Conservation (phyloP, 2,797 vertebrate genomes). For the Artibeus lituratus region DNA sequence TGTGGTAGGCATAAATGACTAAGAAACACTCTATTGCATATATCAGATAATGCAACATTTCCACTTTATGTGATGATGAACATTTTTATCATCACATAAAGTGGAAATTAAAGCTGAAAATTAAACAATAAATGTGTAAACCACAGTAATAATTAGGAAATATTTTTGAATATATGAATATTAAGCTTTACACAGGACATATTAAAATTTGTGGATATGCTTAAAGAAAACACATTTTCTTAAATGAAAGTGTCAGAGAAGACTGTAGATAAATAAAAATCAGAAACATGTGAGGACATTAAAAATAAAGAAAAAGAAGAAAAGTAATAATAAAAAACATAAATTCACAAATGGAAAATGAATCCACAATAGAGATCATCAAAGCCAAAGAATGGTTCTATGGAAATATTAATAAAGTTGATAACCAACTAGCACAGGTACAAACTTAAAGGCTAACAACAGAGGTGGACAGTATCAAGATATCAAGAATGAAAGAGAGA, state of each 20-base stretch:
- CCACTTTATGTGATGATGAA: too few species aligned
- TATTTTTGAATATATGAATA: background rate
- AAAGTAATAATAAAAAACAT: background rate
- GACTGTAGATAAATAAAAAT: background rate
- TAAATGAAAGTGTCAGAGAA: background rate
- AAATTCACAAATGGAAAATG: background rate
- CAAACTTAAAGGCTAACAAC: background rate
- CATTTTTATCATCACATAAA: background rate
- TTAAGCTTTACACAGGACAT: background rate
- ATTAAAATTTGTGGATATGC: background rate
- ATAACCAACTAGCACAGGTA: background rate
- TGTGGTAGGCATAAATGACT: background rate
- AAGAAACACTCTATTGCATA: background rate
- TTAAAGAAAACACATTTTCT: background rate
- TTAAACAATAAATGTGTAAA: background rate
- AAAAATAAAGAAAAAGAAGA: background rate
- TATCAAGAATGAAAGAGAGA: background rate
- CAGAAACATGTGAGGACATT: background rate
- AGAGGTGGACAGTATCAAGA: background rate
- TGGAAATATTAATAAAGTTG: background rate
- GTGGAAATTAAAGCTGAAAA: conserved; percentile 1
- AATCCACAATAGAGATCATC: background rate
- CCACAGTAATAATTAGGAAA: background rate
- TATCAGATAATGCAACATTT: background rate
- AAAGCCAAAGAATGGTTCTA: background rate